phyloP scores from a whole-genome alignment of 2,888 invertebrate species.

The Laspeyria flexula region DNA sequence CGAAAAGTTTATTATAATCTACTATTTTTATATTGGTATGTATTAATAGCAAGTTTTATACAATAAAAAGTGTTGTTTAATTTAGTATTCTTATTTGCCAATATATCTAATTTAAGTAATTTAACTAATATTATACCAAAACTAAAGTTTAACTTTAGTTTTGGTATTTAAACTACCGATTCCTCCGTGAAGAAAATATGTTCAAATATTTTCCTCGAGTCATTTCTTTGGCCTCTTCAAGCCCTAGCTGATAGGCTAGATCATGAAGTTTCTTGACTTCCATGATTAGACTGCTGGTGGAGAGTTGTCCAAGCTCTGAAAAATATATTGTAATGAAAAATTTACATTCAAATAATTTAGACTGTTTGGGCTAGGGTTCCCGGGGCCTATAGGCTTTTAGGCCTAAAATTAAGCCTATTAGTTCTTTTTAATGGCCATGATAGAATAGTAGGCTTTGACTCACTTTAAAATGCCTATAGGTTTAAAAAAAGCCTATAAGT shows the following conservation, averaged over 20 bases:
- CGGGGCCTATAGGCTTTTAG: no score
- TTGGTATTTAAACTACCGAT: constrained; percentile 52
- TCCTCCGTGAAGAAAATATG: constrained; percentile 87
- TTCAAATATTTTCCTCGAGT: constrained; percentile 97
- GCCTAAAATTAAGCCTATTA: no score
- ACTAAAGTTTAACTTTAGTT: not conserved
- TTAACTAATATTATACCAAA: not conserved
- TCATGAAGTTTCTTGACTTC: constrained; percentile 98
- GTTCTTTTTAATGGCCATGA: no score
- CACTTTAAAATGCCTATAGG: no score
- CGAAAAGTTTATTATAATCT: constrained; percentile 31
- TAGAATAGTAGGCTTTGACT: no score
- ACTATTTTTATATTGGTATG: constrained; percentile 28
- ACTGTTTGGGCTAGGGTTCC: no score
- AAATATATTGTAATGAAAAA: constrained; percentile 27
- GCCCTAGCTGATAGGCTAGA: constrained; percentile 96
- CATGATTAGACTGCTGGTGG: constrained; percentile 93
- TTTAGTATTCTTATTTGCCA: no score
- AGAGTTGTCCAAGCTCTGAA: constrained; percentile 90
- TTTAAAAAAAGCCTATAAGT: no score
- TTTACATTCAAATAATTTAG: no score
- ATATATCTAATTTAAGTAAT: not conserved
- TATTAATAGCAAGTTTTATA: constrained; percentile 21
- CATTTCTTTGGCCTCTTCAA: constrained; percentile 98
- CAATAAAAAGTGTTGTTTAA: constrained; percentile 27